Conservation (phyloP, 1,140 invertebrate species). For the Macrotrachela quadricornifera region DNA sequence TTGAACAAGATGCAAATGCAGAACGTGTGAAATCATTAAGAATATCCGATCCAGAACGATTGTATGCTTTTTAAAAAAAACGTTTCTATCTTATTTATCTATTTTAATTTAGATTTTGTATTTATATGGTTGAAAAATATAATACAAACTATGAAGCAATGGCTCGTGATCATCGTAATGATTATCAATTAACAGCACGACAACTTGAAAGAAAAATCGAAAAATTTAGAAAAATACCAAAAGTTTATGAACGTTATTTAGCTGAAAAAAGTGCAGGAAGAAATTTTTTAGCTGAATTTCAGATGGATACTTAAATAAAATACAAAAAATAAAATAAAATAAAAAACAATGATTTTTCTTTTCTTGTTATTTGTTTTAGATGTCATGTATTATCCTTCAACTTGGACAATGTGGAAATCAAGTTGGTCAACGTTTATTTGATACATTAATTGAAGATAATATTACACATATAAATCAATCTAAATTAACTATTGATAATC, state of each 20-base stretch:
- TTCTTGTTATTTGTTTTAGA: constrained; percentile 4
- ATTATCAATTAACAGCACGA: constrained; percentile 5
- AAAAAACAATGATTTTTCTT: neutral
- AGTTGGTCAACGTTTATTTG: constrained; percentile 28
- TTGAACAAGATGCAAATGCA: neutral
- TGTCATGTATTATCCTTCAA: constrained; percentile 31
- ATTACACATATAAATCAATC: neutral
- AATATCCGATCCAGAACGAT: constrained; percentile 1
- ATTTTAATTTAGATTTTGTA: neutral
- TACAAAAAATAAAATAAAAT: too few species aligned
- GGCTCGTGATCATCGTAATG: constrained; percentile 8
- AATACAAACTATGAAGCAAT: constrained; percentile 3
- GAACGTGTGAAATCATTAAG: neutral
- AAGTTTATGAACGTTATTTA: constrained; percentile 3
- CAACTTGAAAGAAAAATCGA: constrained; percentile 4
- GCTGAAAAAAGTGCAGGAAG: constrained; percentile 3
- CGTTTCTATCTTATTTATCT: neutral
- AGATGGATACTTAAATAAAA: too few species aligned
- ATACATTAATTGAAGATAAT: constrained; percentile 22
- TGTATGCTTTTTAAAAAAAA: neutral
- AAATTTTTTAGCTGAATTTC: constrained; percentile 4
- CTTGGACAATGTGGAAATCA: constrained; percentile 34
- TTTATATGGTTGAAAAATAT: constrained; percentile 9
- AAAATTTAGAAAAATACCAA: neutral
- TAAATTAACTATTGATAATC: neutral